These are phyloP conservation scores for Chrysopa pallens DNA, from an alignment of 1,140 invertebrate genomes.

Conservation along the genomic window DNA sequence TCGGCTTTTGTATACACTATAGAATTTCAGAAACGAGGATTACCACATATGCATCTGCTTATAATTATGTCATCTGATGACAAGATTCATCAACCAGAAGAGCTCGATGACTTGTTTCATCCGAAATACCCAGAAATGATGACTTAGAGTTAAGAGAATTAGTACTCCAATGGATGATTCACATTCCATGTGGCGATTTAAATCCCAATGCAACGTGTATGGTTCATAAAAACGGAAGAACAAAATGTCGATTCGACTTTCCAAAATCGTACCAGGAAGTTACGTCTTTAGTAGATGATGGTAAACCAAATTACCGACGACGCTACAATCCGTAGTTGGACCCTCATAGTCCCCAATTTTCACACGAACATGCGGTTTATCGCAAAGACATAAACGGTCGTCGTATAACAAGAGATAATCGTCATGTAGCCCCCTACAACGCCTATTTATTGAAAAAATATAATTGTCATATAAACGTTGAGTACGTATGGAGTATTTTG, in stretches of 20 bases:
- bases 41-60: slow-evolving; percentile 7
- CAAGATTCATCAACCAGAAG: slow-evolving; percentile 6
- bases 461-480: no score
- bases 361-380: no score
- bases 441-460: no score
- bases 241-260: slow-evolving; percentile 2
- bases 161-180: slow-evolving; percentile 16
- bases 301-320: background rate
- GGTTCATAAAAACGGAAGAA: background rate
- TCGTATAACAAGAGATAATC: no score
- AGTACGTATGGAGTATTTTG: no score
- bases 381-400: no score
- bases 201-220: slow-evolving; percentile 5
- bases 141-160: slow-evolving; percentile 8
- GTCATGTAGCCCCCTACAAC: no score
- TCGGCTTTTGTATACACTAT: slow-evolving; percentile 10
- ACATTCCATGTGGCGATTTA: slow-evolving; percentile 10
- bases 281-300: background rate
- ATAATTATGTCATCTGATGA: slow-evolving; percentile 8
- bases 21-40: slow-evolving; percentile 2
- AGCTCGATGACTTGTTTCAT: slow-evolving; percentile 13
- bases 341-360: no score
- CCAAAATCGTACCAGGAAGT: slow-evolving; percentile 2
- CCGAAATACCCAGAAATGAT: slow-evolving; percentile 21
- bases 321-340: background rate